A percentile compares a stretch with the other conserved stretches of the same genome.
Conservation (phyloP, 2,888 invertebrate species). For the Drosophila percnosoma region DNA sequence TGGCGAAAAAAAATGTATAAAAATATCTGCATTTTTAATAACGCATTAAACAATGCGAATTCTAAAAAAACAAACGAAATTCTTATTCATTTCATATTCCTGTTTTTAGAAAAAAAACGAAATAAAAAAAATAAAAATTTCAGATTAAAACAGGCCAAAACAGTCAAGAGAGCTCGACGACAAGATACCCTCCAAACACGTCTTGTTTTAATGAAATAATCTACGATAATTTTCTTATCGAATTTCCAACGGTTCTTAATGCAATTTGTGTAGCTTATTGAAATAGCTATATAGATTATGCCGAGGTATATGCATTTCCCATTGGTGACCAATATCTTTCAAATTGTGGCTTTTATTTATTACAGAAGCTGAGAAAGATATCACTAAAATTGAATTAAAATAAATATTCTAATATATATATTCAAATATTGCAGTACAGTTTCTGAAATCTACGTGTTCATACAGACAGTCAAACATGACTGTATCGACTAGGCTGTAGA, state of each 20-base stretch:
- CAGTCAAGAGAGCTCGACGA: background rate
- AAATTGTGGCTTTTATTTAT: background rate
- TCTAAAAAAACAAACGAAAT: slow-evolving; percentile 24
- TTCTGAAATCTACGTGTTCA: background rate
- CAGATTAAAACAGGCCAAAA: slow-evolving; percentile 26
- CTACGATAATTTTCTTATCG: background rate
- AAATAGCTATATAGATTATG: background rate
- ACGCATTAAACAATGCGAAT: slow-evolving; percentile 59
- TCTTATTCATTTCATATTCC: slow-evolving; percentile 48
- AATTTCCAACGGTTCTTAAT: background rate
- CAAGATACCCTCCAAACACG: background rate
- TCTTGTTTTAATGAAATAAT: background rate
- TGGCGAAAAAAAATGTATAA: slow-evolving; percentile 24
- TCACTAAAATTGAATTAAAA: background rate
- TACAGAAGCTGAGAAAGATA: background rate
- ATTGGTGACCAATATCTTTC: background rate
- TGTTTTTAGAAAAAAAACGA: slow-evolving; percentile 29
- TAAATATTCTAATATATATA: background rate
- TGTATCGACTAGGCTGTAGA: background rate
- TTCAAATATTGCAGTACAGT: background rate
- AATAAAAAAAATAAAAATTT: background rate
- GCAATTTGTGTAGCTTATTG: background rate
- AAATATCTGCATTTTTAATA: slow-evolving; percentile 61
- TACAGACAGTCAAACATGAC: background rate
- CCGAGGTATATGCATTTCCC: background rate